Evolutionary conservation across 2,797 vertebrate species (phyloP).

Genomic region (Streptopelia turtur): DNA sequence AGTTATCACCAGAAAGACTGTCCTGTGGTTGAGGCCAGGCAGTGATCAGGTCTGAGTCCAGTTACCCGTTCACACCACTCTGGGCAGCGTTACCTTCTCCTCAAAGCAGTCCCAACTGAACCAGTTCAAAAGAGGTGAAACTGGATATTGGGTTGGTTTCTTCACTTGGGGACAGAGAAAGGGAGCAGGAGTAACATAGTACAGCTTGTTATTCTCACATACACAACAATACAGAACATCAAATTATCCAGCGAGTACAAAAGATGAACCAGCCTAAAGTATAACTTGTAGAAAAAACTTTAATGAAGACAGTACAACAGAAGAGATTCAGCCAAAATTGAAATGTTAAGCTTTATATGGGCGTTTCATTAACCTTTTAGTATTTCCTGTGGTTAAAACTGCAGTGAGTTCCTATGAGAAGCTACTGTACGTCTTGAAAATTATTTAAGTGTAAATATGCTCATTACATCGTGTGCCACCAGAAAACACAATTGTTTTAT

Average conservation of each 20-base stretch:
- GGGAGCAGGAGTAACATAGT: background rate
- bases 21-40: background rate
- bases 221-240: accelerated
- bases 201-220: background rate
- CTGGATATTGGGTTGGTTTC: background rate
- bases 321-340: background rate
- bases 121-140: background rate
- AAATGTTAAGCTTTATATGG: background rate
- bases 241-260: background rate
- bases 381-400: background rate
- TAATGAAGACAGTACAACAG: background rate
- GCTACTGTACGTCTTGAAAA: background rate
- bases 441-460: background rate
- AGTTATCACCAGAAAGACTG: background rate
- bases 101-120: background rate
- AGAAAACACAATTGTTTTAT: background rate
- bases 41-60: background rate
- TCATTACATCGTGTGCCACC: background rate
- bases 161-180: background rate
- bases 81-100: background rate
- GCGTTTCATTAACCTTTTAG: background rate
- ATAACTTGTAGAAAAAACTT: background rate
- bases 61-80: background rate
- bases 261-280: background rate
- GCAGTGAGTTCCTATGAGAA: background rate